A percentile compares a stretch with the other conserved stretches of the same genome.
phyloP scores from a whole-genome alignment of 2,797 vertebrate species.

The Pipistrellus kuhlii region DNA sequence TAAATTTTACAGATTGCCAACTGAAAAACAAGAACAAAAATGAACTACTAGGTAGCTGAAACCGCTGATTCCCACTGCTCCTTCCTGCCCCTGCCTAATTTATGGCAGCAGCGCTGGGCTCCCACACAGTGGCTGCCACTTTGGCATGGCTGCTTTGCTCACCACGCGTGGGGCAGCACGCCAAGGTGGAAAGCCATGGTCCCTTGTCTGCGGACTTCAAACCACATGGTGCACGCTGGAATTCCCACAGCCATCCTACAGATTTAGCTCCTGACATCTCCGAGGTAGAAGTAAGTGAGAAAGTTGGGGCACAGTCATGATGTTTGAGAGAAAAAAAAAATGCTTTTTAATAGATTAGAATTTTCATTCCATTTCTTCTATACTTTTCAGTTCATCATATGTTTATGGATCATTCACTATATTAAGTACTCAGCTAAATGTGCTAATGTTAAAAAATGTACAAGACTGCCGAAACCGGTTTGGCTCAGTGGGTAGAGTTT shows the following conservation, averaged over 20 bases:
- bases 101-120: slow-evolving; percentile 70
- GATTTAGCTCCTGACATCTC: slow-evolving; percentile 38
- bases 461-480: background rate
- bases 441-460: background rate
- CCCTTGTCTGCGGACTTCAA: slow-evolving; percentile 72
- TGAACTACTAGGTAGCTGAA: slow-evolving; percentile 81
- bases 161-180: slow-evolving; percentile 47
- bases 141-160: slow-evolving; percentile 72
- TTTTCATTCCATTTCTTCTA: slow-evolving; percentile 18
- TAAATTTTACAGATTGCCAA: slow-evolving; percentile 83
- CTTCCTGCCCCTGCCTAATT: slow-evolving; percentile 78
- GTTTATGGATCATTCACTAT: background rate
- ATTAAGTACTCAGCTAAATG: background rate
- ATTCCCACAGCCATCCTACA: slow-evolving; percentile 55
- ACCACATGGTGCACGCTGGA: slow-evolving; percentile 61
- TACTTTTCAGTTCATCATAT: background rate
- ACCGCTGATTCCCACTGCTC: slow-evolving; percentile 77
- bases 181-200: slow-evolving; percentile 73
- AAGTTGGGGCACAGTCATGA: background rate
- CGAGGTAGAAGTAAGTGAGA: slow-evolving; percentile 50
- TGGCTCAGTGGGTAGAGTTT: too few species aligned
- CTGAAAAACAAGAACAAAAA: slow-evolving; percentile 85
- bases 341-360: background rate
- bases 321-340: background rate
- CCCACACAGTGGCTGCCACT: slow-evolving; percentile 69